Conservation (phyloP, 2,113 vertebrate genomes). For the Chaetura pelagica region DNA sequence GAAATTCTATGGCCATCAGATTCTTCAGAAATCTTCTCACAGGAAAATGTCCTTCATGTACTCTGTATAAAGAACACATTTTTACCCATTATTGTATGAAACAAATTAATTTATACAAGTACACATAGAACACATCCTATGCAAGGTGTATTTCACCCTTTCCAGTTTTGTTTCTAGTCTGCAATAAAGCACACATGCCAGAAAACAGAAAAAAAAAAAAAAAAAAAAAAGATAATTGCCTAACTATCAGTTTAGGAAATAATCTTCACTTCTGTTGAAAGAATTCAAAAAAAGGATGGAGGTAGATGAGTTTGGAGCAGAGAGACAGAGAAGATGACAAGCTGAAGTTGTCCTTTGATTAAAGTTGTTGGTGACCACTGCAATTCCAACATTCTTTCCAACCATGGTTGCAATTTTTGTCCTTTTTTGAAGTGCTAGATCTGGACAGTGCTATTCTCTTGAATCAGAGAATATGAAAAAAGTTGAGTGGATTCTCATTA, state of each 20-base stretch:
- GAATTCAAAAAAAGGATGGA: neutral
- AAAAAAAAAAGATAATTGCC: neutral
- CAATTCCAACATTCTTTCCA: slow-evolving; percentile 40
- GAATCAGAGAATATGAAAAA: neutral
- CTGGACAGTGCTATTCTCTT: neutral
- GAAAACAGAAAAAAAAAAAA: neutral
- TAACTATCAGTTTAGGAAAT: neutral
- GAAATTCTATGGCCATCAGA: neutral
- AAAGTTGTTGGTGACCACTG: slow-evolving; percentile 35
- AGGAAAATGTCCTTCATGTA: neutral
- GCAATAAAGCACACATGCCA: neutral
- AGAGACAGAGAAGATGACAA: neutral
- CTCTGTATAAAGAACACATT: neutral
- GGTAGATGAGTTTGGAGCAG: neutral
- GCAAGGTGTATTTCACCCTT: neutral
- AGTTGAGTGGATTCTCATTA: neutral
- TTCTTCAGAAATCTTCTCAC: neutral
- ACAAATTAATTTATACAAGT: neutral
- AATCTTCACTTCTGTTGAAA: neutral
- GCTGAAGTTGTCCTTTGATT: neutral
- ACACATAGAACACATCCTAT: neutral
- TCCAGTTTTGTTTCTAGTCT: neutral
- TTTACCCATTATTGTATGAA: neutral
- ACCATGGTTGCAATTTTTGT: neutral
- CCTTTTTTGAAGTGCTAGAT: neutral